Evolutionary conservation across 2,113 vertebrate species (phyloP).

Genomic region (Sander vitreus): DNA sequence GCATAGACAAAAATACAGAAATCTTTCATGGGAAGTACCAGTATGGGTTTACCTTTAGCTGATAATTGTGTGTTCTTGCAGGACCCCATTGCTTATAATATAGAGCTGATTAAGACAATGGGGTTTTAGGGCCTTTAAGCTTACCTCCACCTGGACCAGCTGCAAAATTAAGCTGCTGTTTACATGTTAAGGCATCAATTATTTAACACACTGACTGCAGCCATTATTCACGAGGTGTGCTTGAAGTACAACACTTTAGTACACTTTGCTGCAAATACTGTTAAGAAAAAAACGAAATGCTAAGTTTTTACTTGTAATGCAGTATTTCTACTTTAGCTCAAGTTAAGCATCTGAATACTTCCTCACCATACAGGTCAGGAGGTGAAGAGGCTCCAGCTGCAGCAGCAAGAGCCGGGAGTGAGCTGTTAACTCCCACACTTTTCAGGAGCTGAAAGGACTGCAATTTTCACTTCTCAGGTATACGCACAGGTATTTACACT

Average conservation of each 20-base stretch:
- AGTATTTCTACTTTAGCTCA: conserved; percentile 9
- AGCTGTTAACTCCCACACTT: conserved; percentile 57
- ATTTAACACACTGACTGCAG: conserved; percentile 28
- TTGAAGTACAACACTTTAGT: background rate
- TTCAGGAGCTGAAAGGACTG: conserved; percentile 41
- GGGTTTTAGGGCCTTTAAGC: conserved; percentile 27
- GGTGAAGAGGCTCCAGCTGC: conserved; percentile 36
- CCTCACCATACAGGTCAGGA: conserved; percentile 3
- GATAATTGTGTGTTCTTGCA: background rate
- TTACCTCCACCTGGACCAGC: conserved; percentile 41
- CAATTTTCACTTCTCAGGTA: conserved; percentile 49
- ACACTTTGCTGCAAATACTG: background rate
- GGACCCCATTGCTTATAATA: background rate
- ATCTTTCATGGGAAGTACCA: background rate
- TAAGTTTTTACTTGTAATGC: background rate
- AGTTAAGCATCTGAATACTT: conserved; percentile 16
- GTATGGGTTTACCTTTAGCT: background rate
- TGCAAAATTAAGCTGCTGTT: conserved; percentile 34
- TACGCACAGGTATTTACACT: conserved; percentile 64
- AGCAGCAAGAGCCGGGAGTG: conserved; percentile 26
- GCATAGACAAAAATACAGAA: background rate
- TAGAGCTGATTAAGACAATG: conserved; percentile 42
- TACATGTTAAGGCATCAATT: conserved; percentile 37
- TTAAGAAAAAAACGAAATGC: background rate
- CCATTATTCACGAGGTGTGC: conserved; percentile 7